Conservation (phyloP, 2,797 vertebrate genomes). For the Mormyrops boulengeri region DNA sequence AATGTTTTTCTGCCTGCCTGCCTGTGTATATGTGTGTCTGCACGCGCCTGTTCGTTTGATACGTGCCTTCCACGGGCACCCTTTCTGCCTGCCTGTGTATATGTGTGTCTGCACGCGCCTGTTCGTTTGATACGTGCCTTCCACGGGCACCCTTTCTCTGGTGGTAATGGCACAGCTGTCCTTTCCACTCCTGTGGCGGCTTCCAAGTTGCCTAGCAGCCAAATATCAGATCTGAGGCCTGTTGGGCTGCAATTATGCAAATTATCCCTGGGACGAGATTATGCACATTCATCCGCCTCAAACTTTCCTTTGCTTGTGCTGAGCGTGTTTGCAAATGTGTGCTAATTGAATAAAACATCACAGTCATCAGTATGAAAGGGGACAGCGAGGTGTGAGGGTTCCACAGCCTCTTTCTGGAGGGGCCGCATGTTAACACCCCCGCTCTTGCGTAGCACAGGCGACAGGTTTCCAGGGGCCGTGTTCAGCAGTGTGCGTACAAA, state of each 20-base stretch:
- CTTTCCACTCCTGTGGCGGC: neutral
- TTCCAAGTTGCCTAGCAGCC: slow-evolving; percentile 25
- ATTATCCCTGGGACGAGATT: slow-evolving; percentile 21
- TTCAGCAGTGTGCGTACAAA: neutral
- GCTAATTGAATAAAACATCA: slow-evolving; percentile 18
- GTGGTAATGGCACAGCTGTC: neutral
- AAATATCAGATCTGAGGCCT: slow-evolving; percentile 19
- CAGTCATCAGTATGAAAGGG: neutral
- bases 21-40: neutral
- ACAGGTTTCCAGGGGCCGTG: neutral
- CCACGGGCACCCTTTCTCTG: neutral
- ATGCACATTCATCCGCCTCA: slow-evolving; percentile 15
- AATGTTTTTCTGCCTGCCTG: neutral
- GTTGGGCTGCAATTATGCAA: slow-evolving; percentile 25
- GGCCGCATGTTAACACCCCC: neutral
- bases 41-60: neutral
- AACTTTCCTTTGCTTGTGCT: slow-evolving; percentile 11
- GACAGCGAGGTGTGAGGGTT: neutral
- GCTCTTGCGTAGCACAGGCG: neutral
- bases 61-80: neutral
- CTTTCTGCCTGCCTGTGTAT: neutral
- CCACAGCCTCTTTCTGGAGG: neutral
- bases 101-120: neutral
- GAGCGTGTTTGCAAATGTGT: slow-evolving; percentile 22
- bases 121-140: neutral